A percentile compares a stretch with the other conserved stretches of the same genome.
Evolutionary conservation across 2,113 vertebrate genomes (phyloP).

Genomic region (Pyxicephalus adspersus): DNA sequence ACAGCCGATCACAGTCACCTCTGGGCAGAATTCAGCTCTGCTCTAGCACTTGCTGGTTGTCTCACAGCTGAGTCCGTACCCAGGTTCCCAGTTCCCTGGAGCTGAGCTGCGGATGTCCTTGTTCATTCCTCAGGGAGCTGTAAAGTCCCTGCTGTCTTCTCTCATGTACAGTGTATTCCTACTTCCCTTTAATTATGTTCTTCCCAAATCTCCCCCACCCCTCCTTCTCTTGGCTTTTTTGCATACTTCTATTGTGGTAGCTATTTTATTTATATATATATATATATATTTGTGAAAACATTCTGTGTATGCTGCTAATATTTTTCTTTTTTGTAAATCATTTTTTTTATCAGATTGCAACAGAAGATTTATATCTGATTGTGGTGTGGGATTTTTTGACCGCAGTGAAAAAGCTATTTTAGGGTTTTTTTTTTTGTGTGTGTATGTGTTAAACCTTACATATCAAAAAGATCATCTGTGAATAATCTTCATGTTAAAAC

Average conservation of each 20-base stretch:
- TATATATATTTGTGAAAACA: neutral
- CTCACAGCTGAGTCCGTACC: neutral
- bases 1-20: too few species aligned
- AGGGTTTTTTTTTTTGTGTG: too few species aligned
- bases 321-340: too few species aligned
- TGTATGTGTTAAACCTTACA: too few species aligned
- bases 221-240: neutral
- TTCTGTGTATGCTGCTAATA: too few species aligned
- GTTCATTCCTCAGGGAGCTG: conserved; percentile 1
- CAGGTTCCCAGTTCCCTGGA: neutral
- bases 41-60: neutral
- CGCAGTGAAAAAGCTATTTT: too few species aligned
- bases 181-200: neutral
- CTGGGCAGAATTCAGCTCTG: too few species aligned
- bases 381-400: too few species aligned
- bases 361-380: too few species aligned
- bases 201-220: neutral
- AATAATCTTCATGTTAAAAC: too few species aligned
- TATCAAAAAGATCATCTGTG: too few species aligned
- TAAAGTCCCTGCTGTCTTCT: neutral
- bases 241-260: neutral
- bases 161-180: neutral
- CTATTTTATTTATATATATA: neutral
- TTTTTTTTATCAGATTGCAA: too few species aligned
- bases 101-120: conserved; percentile 29